phyloP scores from a whole-genome alignment of 2,888 invertebrate species.

The Corythucha ciliata region DNA sequence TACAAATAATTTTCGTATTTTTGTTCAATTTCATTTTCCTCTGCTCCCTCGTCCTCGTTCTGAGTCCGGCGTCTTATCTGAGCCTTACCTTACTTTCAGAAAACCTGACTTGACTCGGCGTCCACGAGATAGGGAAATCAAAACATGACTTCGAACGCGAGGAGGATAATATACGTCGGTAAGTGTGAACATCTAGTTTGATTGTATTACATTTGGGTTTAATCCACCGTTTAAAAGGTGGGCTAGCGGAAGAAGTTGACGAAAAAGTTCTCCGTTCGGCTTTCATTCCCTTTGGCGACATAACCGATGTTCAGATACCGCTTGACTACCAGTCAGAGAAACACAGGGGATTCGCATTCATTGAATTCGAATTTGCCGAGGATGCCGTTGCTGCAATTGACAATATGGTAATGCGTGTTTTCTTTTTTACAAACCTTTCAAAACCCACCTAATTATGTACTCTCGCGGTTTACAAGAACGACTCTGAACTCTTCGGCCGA shows the following conservation, averaged over 20 bases:
- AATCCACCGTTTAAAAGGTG: slow-evolving; percentile 52
- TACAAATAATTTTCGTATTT: too few relatives aligned
- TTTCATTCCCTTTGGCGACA: slow-evolving; percentile 96
- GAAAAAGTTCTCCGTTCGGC: slow-evolving; percentile 92
- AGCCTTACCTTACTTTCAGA: too few relatives aligned
- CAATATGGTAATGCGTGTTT: slow-evolving; percentile 72
- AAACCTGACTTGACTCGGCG: too few relatives aligned
- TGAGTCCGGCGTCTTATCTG: too few relatives aligned
- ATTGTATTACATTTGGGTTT: slow-evolving; percentile 3
- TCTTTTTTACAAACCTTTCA: too few relatives aligned
- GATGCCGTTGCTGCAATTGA: slow-evolving; percentile 99
- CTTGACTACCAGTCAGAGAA: slow-evolving; percentile 95
- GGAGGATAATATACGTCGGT: too few relatives aligned
- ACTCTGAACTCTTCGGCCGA: slow-evolving; percentile 92
- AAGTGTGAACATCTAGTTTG: too few relatives aligned
- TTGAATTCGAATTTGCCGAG: slow-evolving; percentile 94
- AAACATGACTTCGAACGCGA: too few relatives aligned
- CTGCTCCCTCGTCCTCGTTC: too few relatives aligned
- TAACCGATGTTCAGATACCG: slow-evolving; percentile 96
- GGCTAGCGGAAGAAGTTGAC: slow-evolving; percentile 88
- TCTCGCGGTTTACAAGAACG: slow-evolving; percentile 71
- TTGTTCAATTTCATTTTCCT: too few relatives aligned
- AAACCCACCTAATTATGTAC: too few relatives aligned
- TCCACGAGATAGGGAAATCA: too few relatives aligned
- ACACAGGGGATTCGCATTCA: slow-evolving; percentile 96